Conservation (phyloP, 2,888 invertebrate genomes). For the Chrysolina oricalcia region DNA sequence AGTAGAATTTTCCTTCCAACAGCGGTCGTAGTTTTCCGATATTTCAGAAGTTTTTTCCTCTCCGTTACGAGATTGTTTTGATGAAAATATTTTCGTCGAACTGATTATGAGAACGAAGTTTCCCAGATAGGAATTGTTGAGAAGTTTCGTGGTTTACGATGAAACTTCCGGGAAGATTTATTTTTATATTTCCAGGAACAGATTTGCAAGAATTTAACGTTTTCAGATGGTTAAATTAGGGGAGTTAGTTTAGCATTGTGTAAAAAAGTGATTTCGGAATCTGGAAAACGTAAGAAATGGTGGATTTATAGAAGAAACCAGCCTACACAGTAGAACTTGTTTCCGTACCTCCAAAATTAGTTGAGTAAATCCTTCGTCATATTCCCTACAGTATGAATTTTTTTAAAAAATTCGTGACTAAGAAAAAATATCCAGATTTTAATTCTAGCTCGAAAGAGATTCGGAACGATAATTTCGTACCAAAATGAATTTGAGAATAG, state of each 20-base stretch:
- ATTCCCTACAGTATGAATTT: too few relatives aligned
- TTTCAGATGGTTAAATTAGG: background rate
- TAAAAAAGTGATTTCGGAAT: background rate
- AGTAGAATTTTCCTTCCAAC: background rate
- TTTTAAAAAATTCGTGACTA: too few relatives aligned
- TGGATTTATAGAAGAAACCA: too few relatives aligned
- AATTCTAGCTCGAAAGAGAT: too few relatives aligned
- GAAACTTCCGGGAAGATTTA: conserved; percentile 2
- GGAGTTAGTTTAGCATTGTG: background rate
- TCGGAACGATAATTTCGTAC: too few relatives aligned
- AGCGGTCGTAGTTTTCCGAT: background rate
- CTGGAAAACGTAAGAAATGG: background rate
- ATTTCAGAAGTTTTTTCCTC: background rate
- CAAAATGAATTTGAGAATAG: too few relatives aligned
- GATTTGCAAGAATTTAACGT: background rate
- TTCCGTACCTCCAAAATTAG: too few relatives aligned
- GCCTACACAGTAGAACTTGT: too few relatives aligned
- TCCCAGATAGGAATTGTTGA: background rate
- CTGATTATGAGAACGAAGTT: background rate
- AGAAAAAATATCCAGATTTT: too few relatives aligned
- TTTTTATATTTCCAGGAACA: background rate
- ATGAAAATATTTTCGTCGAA: background rate
- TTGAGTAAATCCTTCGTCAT: too few relatives aligned
- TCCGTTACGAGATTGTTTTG: conserved; percentile 9
- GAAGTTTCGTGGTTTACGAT: conserved; percentile 3